Evolutionary conservation across 2,888 invertebrate genomes (phyloP).

Genomic region (Chironomus riparius): DNA sequence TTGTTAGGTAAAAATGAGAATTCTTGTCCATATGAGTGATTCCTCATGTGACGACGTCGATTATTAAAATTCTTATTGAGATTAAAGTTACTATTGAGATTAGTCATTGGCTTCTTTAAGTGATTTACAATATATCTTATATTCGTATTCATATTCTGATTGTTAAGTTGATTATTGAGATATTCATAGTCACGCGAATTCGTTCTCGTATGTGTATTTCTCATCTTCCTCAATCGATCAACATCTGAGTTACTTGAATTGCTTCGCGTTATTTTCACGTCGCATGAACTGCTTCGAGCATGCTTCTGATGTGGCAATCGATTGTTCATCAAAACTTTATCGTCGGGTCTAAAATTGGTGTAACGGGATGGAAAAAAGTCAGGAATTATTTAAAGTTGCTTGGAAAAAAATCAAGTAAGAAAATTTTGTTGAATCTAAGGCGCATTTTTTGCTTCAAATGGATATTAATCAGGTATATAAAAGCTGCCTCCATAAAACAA

Average conservation of each 20-base stretch:
- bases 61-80: slow-evolving; percentile 17
- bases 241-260: slow-evolving; percentile 39
- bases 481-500: too few relatives aligned
- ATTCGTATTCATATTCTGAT: slow-evolving; percentile 33
- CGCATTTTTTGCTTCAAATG: neutral
- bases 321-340: slow-evolving; percentile 35
- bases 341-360: slow-evolving; percentile 36
- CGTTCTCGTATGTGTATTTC: slow-evolving; percentile 40
- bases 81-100: slow-evolving; percentile 22
- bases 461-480: too few relatives aligned
- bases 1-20: slow-evolving; percentile 40
- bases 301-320: slow-evolving; percentile 36
- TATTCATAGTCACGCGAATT: slow-evolving; percentile 42
- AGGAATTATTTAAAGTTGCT: neutral
- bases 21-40: slow-evolving; percentile 43
- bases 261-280: slow-evolving; percentile 40
- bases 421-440: neutral
- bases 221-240: slow-evolving; percentile 31
- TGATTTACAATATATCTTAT: slow-evolving; percentile 43
- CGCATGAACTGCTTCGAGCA: slow-evolving; percentile 42
- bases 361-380: too few relatives aligned
- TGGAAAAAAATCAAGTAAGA: neutral
- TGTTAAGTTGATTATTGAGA: slow-evolving; percentile 32
- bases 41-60: slow-evolving; percentile 41
- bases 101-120: slow-evolving; percentile 32